Conservation (phyloP, 2,888 invertebrate species). For the Acleris laterana region DNA sequence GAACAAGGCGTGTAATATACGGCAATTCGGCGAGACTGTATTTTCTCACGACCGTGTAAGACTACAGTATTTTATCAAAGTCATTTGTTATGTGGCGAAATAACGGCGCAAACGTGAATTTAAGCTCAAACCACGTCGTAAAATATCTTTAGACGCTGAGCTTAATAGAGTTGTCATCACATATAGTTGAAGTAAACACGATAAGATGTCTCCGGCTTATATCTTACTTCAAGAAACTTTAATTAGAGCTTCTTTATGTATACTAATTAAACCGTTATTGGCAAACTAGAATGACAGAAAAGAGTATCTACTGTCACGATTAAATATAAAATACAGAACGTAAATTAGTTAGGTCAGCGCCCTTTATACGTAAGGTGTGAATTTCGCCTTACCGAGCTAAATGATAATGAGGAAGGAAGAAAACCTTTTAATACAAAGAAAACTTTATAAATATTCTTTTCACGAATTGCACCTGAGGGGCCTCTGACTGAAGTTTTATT, state of each 20-base stretch:
- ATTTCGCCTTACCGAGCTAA: constrained; percentile 9
- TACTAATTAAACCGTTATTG: too few species aligned
- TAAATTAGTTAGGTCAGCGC: not conserved
- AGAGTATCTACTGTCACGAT: too few species aligned
- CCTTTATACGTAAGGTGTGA: constrained; percentile 6
- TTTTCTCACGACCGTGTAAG: constrained; percentile 13
- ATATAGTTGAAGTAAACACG: too few species aligned
- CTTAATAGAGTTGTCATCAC: too few species aligned
- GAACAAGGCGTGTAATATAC: constrained; percentile 5
- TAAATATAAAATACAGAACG: too few species aligned
- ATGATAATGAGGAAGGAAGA: constrained; percentile 21
- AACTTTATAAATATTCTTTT: constrained; percentile 47
- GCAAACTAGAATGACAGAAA: too few species aligned
- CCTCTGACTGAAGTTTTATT: constrained; percentile 38
- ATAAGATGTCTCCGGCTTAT: too few species aligned
- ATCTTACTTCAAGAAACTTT: too few species aligned
- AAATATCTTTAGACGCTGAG: too few species aligned
- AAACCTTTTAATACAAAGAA: constrained; percentile 40
- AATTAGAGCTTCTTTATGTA: too few species aligned
- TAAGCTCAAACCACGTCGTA: too few species aligned
- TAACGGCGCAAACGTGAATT: not conserved
- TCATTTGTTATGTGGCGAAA: constrained; percentile 1
- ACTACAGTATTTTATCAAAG: not conserved
- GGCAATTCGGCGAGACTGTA: not conserved
- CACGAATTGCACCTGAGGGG: constrained; percentile 42